Base-by-base conservation (phyloP, 53 echinoderm and acorn worm species). In the Stichopus horrens region DNA sequence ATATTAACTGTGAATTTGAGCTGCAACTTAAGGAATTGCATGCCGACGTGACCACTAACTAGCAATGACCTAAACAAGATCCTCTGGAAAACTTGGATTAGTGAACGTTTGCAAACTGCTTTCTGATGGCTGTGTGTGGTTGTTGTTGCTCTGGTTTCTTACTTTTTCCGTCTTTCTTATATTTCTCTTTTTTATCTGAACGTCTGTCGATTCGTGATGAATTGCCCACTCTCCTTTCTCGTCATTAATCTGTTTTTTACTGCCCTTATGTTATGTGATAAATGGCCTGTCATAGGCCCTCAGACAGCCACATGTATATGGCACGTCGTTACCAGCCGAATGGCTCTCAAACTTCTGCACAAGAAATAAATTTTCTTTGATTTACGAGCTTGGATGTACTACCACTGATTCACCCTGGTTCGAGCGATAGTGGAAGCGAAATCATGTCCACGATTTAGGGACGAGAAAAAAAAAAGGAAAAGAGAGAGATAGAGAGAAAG, bases 251-350 rank as follows among this genome's bases (percentile, higher is more conserved):
- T 71, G 18, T 20, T 20, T 71, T 71, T 71, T 71, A 71, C 71
- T 71, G 71, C 71, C 71, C 71, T 20, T 16, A 71, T 71, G 71
- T 71, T 71, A 71, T 71, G 71, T 71, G 71, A 71, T 71, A 71
- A 71, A 71, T 71, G 71, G 19, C 71, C 71, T 71, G 71, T 71
- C 71, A 19, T 18, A 71, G 14, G 71, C 71, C 71, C 71, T 71
- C 18, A 71, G 71, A 71, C 71, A 20, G 19, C 71, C 71, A 71
- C n/a, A 71, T 71, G 71, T 71, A 71, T 71, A 71, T 71, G 18
- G 71, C 71, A 18, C 14, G 71, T 71, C 71, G 71, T 71, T 71
- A 71, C 71, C 71, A 71, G 71, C 71, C 71, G 71, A 71, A 71
- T n/a, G 71, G 71, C 71, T 71, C 71, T n/a, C 16, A 71, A 71